phyloP scores from a whole-genome alignment of 2,797 vertebrate genomes.

The Alosa sapidissima region DNA sequence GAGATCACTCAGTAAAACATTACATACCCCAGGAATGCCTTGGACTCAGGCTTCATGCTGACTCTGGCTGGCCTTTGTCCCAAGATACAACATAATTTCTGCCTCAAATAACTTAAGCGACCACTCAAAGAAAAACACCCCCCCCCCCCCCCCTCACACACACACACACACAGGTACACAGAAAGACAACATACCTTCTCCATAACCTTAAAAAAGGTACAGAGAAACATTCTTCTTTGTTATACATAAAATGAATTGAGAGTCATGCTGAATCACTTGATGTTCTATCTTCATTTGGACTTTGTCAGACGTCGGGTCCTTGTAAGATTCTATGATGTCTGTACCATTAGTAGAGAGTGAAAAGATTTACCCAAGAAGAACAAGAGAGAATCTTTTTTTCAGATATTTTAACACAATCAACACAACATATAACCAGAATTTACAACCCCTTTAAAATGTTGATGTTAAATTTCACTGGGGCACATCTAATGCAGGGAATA shows the following conservation, averaged over 20 bases:
- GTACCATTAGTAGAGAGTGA: too few relatives aligned
- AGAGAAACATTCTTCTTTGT: background rate
- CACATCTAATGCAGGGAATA: background rate
- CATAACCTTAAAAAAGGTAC: background rate
- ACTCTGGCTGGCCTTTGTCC: background rate
- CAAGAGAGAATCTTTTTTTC: too few relatives aligned
- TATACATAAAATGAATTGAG: too few relatives aligned
- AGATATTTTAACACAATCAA: too few relatives aligned
- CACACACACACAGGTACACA: too few relatives aligned
- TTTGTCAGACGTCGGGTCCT: background rate
- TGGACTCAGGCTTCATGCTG: background rate
- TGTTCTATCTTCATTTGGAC: too few relatives aligned
- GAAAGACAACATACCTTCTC: background rate
- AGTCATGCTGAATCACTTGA: too few relatives aligned
- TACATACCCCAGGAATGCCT: conserved; percentile 8
- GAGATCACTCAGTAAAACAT: conserved; percentile 26
- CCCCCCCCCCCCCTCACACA: background rate
- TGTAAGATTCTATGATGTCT: background rate
- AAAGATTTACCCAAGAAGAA: too few relatives aligned
- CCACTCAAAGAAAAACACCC: conserved; percentile 26
- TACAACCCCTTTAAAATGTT: too few relatives aligned
- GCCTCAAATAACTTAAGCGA: conserved; percentile 18
- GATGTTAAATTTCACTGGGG: background rate
- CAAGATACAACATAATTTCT: conserved; percentile 14
- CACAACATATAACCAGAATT: background rate